These are phyloP conservation scores for Anguilla megastoma DNA, from an alignment of 2,797 vertebrate genomes.

Conservation along the genomic window DNA sequence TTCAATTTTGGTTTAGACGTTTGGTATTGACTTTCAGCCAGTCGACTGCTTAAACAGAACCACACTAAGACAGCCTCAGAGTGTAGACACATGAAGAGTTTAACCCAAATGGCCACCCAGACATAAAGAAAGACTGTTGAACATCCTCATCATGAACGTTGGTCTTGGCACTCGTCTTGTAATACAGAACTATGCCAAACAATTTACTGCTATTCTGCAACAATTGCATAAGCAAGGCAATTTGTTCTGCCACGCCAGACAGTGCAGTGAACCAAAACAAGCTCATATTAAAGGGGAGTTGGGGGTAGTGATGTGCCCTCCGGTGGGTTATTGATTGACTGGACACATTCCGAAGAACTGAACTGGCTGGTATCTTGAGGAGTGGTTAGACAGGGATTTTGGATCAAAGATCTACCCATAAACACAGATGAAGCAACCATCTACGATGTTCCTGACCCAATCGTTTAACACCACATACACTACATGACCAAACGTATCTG, in stretches of 20 bases:
- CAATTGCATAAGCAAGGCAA: slow-evolving; percentile 21
- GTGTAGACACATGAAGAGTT: neutral
- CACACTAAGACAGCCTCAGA: neutral
- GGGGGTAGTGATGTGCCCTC: neutral
- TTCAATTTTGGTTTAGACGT: neutral
- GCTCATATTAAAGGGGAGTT: neutral
- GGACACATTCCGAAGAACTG: slow-evolving; percentile 33
- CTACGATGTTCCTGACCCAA: slow-evolving; percentile 58
- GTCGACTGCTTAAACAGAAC: neutral
- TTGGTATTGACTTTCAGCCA: neutral
- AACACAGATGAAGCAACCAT: slow-evolving; percentile 59
- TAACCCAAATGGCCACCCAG: neutral
- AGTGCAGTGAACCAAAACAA: neutral
- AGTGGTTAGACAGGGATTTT: slow-evolving; percentile 55
- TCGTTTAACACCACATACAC: slow-evolving; percentile 66
- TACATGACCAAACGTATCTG: too few relatives aligned
- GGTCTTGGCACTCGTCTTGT: neutral
- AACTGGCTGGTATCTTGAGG: slow-evolving; percentile 49
- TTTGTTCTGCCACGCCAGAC: slow-evolving; percentile 12
- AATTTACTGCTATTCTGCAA: slow-evolving; percentile 30
- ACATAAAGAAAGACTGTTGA: neutral
- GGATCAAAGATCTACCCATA: slow-evolving; percentile 65
- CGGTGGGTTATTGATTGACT: slow-evolving; percentile 37
- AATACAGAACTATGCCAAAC: neutral
- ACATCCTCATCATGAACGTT: neutral